These are phyloP conservation scores for Chrysotoxum bicinctum DNA, from an alignment of 2,888 invertebrate species.

Conservation along the genomic window DNA sequence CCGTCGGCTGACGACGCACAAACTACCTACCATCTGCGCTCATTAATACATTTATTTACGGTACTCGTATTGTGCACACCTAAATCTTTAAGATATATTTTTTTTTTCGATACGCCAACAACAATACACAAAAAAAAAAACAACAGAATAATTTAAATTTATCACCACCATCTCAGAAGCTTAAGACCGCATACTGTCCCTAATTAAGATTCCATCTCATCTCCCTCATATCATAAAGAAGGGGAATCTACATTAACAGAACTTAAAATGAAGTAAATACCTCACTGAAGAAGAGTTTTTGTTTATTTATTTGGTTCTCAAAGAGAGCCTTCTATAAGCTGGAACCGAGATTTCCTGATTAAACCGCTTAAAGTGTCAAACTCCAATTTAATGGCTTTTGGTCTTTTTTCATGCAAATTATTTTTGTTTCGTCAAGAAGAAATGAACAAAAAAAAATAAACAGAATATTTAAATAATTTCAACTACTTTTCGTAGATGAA, in stretches of 20 bases:
- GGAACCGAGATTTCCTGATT: constrained; percentile 47
- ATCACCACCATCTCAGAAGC: constrained; percentile 50
- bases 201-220: constrained; percentile 64
- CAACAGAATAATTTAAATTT: constrained; percentile 50
- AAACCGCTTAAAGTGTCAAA: constrained; percentile 68
- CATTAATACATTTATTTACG: constrained; percentile 33
- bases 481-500: constrained; percentile 26
- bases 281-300: constrained; percentile 3
- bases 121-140: background rate
- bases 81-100: constrained; percentile 18
- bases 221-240: background rate
- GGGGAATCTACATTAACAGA: background rate
- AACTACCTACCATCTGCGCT: constrained; percentile 9
- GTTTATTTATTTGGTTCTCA: background rate
- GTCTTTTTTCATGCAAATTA: constrained; percentile 67
- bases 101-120: background rate
- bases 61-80: constrained; percentile 34
- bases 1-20: background rate
- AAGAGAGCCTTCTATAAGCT: background rate
- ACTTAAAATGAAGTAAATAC: background rate
- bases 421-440: constrained; percentile 9
- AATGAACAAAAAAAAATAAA: background rate
- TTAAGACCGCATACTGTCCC: constrained; percentile 53
- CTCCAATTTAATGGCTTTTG: constrained; percentile 31
- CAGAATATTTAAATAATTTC: constrained; percentile 61